These are phyloP conservation scores for Phrixothrix hirtus DNA, from an alignment of 2,888 invertebrate species.

Conservation along the genomic window DNA sequence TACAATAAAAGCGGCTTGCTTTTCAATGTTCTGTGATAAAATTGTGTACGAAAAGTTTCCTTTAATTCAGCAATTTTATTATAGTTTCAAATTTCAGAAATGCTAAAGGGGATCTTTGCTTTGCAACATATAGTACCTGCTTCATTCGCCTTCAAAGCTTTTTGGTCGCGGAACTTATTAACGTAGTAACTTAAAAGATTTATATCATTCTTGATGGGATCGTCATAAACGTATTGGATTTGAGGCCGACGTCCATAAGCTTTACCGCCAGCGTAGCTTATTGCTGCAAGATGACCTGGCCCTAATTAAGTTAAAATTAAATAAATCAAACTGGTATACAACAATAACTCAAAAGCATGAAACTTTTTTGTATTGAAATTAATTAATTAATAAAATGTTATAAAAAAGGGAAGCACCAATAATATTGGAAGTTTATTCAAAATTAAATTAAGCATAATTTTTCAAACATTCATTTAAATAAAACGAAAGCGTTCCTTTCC, in stretches of 20 bases:
- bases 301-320: constrained; percentile 57
- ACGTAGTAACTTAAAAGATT: constrained; percentile 86
- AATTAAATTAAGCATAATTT: too few species aligned
- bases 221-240: constrained; percentile 63
- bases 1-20: too few species aligned
- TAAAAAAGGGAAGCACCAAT: too few species aligned
- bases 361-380: background rate
- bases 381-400: background rate
- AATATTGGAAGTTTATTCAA: background rate
- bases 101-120: background rate
- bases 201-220: constrained; percentile 81
- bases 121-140: too few species aligned
- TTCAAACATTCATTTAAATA: too few species aligned
- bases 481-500: too few species aligned
- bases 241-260: constrained; percentile 74
- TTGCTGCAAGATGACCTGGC: constrained; percentile 80
- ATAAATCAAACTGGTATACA: too few species aligned
- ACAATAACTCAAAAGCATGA: too few species aligned
- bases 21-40: too few species aligned
- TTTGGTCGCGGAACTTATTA: constrained; percentile 64
- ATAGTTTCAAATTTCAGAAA: constrained; percentile 16
- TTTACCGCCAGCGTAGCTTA: constrained; percentile 81
- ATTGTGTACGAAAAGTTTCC: too few species aligned
- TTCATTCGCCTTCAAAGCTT: constrained; percentile 53
- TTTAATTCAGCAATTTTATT: too few species aligned